Base-by-base conservation (phyloP, 2,888 invertebrate genomes). In the Dorcus parallelipipedus region DNA sequence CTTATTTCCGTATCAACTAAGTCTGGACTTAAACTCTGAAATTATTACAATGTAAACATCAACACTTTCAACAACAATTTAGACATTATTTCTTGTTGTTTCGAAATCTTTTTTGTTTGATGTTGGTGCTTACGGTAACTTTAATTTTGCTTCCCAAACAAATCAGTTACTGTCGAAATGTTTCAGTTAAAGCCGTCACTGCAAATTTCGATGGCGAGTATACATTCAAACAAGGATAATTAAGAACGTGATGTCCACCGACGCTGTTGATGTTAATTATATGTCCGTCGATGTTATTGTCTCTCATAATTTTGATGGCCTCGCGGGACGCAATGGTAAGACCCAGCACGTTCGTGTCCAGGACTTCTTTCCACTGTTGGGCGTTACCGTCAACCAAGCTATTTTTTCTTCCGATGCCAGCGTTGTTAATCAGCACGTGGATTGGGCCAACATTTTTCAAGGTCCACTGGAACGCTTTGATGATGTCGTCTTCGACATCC, bases 251-350 rank as follows among this genome's bases (percentile, higher is more conserved):
- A 20, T 51, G 50, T 6, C 59, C 59, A 2, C n/a, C 38, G 2
- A 54, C 26, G 42, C 59, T 59, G 17, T 54, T 54, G 3, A 59
- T 52, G 38, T 56, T 56, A 41, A 59, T 51, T 17, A 59, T 55
- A 14, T 59, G 59, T 1, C 59, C 59, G 8, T 14, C 43, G 20
- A 59, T 51, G 23, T 39, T 38, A 10, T 55, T 48, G 1, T 33
- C 33, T 49, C 45, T 41, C 59, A 59, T 59, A 39, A 56, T 55
- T 26, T 38, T n/a, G 8, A 59, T 49, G 9, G 55, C 55, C 39
- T 55, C 56, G 8, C 49, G 52, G 0, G 56, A 26, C 17, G 56
- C 55, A 7, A 59, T 4, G 3, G 49, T 49, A 3, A 43, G 23
- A n/a, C 50, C 55, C 17, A 52, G 41, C 9, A 59, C 23, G 45